Evolutionary conservation across 1,140 invertebrate genomes (phyloP), one percentile per base, ranked within the genome.

Genomic region (Drosophila kurseongensis): DNA sequence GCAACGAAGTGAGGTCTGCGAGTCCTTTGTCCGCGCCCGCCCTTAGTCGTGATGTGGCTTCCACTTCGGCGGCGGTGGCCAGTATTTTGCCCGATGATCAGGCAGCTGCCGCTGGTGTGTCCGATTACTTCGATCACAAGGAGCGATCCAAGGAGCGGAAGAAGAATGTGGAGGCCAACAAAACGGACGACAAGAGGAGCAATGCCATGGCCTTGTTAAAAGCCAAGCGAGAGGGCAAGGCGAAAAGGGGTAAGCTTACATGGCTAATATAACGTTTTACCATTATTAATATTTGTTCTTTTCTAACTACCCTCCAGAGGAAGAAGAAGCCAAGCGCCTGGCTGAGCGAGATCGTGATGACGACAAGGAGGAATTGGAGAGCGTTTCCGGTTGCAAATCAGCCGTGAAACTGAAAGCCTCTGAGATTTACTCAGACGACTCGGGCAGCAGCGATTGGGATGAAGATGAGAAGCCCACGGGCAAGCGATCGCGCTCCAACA

Each of bases 371-470:
- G 95, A 94, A 83, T 93, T 95, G 41, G 88, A 85, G 48, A 82
- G 91, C 42, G 91, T 92, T 0, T 91, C 93, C 0, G 84, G 88
- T 9, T 90, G 90, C 35, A 92, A 92, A 63, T 91, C 91, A 2
- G 76, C 90, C 13, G 94, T 95, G 4, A 95, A 97, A 91, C 93
- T 98, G 54, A 98, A 98, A 93, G 97, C 97, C 0, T 98, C 97
- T 0, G 98, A 99, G 93, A 98, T 99, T 78, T 99, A 99, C 92
- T 98, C 98, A 0, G 98, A 99, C 92, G 98, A 98, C 75, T 98
- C 97, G 75, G 97, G 96, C 9, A 97, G 96, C 63, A 96, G 96
- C 75, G 91, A 92, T 36, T 91, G 90, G 88, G 83, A 89, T 42
- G 91, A 92, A 44, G 91, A 92, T 13, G 91, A 92, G 52, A 95